Evolutionary conservation across 2,113 vertebrate species (phyloP), one percentile per base, ranked within the genome.

Genomic region (Amia ocellicauda): DNA sequence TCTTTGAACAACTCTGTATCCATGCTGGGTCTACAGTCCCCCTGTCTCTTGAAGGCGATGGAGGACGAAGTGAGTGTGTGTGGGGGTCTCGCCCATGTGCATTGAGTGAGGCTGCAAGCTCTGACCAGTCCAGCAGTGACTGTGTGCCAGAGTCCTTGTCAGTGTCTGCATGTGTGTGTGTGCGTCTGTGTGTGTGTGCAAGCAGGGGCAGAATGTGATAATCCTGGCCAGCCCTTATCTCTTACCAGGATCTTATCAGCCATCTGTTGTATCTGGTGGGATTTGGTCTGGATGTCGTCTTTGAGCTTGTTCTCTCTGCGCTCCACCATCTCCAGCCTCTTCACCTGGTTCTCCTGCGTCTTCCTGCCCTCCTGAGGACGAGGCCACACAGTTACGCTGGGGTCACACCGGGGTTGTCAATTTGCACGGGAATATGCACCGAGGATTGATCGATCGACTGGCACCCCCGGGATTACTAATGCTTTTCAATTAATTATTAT

Each of bases 211-310:
- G 42, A 27, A 27, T 31, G 14, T 20, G 19, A 49, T 20, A 11
- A 47, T 36, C 26, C 49, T 26, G 26, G 36, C 45, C 36, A 16
- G 43, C 43, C n/a, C 52, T 82, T 69, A 82, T 80, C 60, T 82
- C 92, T 91, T 90, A 99, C 97, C 96, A 97, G 85, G 85, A 99
- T 98, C 91, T 97, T 98, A 81, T 99, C 96, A 63, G 92, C 91
- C 97, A 99, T 99, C 89, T 99, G 96, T 83, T 98, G 97, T 74
- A 98, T 93, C 88, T 99, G 97, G 76, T 97, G 94, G 74, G 91
- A 93, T 78, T 99, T 99, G 78, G 92, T 94, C 78, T 98, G 96
- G 78, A 98, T 93, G 81, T 99, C 97, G 76, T 99, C 97, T 81
- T 99, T 99, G 40, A 99, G 89, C 69, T 96, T 97, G 49, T 88